Evolutionary conservation across 2,113 vertebrate genomes (phyloP), one percentile per base, ranked within the genome.

Genomic region (Prochilodus magdalenae): DNA sequence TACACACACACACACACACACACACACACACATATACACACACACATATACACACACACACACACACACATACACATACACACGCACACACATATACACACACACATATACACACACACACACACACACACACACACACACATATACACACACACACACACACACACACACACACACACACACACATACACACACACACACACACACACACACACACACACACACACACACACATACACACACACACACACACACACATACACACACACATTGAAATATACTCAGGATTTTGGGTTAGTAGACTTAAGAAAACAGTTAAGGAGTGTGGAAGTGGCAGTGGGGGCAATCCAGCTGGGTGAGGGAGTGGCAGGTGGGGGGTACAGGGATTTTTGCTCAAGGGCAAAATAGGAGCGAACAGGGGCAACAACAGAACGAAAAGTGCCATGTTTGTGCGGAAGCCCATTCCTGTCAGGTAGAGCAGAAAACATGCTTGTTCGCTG

Each of bases 231-330:
- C 30, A 59, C 26, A 27, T 47, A 73, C 20, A 24, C 20, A 49
- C n/a, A 72, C 22, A 74, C 72, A 74, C 53, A 75, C 10, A 75
- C 30, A 59, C 53, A 59, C 18, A 27, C 71, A 73, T n/a, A n/a
- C n/a, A n/a, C n/a, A n/a, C n/a, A n/a, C n/a, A n/a, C n/a, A n/a
- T n/a, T n/a, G n/a, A n/a, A n/a, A n/a, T n/a, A n/a, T n/a, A n/a
- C n/a, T n/a, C n/a, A n/a, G n/a, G n/a, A n/a, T 36, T 60, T 11
- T 24, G 57, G 22, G 57, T 60, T 2, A 15, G 24, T n/a, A 7
- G 57, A 13, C 10, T 11, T 60, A 26, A 60, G 22, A 26, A 12
- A 26, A 57, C 55, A 22, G 22, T 57, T 57, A n/a, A n/a, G 53
- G 3, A 55, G 53, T 55, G 53, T 3, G 53, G 53, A 55, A 55